Base-by-base conservation (phyloP, 2,888 invertebrate species). In the Epinotia bilunana region DNA sequence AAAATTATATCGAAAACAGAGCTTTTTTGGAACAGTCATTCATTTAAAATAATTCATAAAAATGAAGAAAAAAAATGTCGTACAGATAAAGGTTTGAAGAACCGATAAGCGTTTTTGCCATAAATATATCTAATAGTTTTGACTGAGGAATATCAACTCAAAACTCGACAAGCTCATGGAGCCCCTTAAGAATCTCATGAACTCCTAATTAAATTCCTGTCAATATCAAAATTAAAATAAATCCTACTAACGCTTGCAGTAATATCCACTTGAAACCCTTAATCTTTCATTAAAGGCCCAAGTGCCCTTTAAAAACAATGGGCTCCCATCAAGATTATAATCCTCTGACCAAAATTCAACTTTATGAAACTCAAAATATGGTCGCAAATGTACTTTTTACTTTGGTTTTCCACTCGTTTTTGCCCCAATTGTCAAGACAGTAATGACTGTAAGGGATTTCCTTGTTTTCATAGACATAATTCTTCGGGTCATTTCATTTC, bases 391-490 rank as follows among this genome's bases (percentile, higher is more conserved):
- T 11, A 23, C 6, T 28, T 46, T 63, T 16, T 11, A 18, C 39
- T 12, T 6, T 12, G 16, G 18, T 64, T 49, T 63, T 62, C 53
- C 43, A 68, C 55, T 58, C 58, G 55, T 46, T 63, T 57, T 57
- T 58, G n/a, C 74, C 69, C 64, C 57, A 69, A 74, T 64, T 70
- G 74, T 60, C 58, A 16, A 39, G 65, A 73, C 57, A 33, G 49
- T 73, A 68, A 70, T 70, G 57, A 74, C 63, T n/a, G 63, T 18
- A 64, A 69, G 70, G 39, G 70, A 63, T 64, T 70, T 64, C 55
- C 62, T 70, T 74, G 70, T 70, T 74, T 64, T 60, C 49, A 28
- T 39, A 58, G 58, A 70, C 49, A 74, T 74, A 70, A 70, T 64
- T 74, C 23, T 39, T 23, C 23, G 23, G 74, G 63, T 74, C 53